These are phyloP conservation scores for Steinernema scapterisci DNA, from an alignment of 2,888 invertebrate genomes.

Conservation along the genomic window DNA sequence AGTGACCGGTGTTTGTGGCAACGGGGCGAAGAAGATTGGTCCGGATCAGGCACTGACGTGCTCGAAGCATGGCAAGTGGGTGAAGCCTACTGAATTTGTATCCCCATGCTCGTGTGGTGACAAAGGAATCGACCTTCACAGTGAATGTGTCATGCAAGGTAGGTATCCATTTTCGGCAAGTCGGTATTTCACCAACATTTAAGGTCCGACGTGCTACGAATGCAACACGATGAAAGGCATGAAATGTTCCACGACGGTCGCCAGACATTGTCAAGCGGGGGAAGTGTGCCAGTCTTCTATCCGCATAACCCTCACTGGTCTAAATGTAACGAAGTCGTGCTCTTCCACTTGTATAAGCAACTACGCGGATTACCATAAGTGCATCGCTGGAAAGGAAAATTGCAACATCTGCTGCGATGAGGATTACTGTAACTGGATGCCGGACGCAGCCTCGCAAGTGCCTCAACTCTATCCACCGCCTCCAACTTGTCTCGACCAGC, in stretches of 20 bases:
- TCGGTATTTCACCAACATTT: background rate
- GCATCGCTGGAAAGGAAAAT: slow-evolving; percentile 34
- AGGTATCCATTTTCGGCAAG: too few relatives aligned
- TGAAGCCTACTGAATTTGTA: slow-evolving; percentile 8
- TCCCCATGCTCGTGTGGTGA: slow-evolving; percentile 16
- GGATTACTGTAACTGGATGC: slow-evolving; percentile 39
- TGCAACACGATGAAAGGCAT: slow-evolving; percentile 30
- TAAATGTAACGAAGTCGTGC: slow-evolving; percentile 34
- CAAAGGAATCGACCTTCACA: slow-evolving; percentile 14
- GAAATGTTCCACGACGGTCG: slow-evolving; percentile 25
- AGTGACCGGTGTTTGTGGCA: slow-evolving; percentile 32
- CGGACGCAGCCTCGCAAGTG: background rate
- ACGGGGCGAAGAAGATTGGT: slow-evolving; percentile 10
- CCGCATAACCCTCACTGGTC: slow-evolving; percentile 29
- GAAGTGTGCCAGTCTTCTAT: slow-evolving; percentile 35
- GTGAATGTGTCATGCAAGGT: slow-evolving; percentile 22
- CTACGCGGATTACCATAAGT: slow-evolving; percentile 36
- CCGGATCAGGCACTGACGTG: slow-evolving; percentile 36
- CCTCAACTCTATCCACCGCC: slow-evolving; percentile 25
- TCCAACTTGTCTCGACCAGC: slow-evolving; percentile 42
- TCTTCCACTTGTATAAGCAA: slow-evolving; percentile 12
- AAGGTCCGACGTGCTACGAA: slow-evolving; percentile 37
- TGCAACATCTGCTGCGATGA: slow-evolving; percentile 37
- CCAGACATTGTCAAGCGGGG: slow-evolving; percentile 32
- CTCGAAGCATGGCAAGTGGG: slow-evolving; percentile 34